A percentile compares a stretch with the other conserved stretches of the same genome.
Evolutionary conservation across 2,888 invertebrate species (phyloP).

Genomic region (Dolomedes plantarius): DNA sequence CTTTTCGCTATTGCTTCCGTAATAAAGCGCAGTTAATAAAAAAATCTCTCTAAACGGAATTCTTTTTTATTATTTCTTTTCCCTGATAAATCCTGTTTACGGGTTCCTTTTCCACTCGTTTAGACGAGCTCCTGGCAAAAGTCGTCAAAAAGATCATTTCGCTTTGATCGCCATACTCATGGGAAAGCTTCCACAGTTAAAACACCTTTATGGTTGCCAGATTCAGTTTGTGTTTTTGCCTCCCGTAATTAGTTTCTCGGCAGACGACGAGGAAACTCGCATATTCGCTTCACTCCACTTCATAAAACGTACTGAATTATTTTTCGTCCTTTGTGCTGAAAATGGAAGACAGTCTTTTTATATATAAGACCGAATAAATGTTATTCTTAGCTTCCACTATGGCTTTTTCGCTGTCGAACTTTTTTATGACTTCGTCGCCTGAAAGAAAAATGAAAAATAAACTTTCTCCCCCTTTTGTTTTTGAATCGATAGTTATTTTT

Average conservation of each 20-base stretch:
- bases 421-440: constrained; percentile 50
- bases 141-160: constrained; percentile 67
- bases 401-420: constrained; percentile 33
- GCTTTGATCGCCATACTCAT: constrained; percentile 59
- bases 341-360: constrained; percentile 36
- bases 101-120: constrained; percentile 36
- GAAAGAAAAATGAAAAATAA: constrained; percentile 44
- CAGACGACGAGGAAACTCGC: constrained; percentile 26
- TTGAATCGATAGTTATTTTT: constrained; percentile 30
- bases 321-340: constrained; percentile 50
- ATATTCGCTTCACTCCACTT: constrained; percentile 63
- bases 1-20: constrained; percentile 24
- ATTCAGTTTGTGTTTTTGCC: constrained; percentile 69
- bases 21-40: constrained; percentile 35
- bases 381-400: constrained; percentile 38
- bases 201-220: constrained; percentile 70
- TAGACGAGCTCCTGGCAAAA: constrained; percentile 49
- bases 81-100: constrained; percentile 28
- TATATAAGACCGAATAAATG: constrained; percentile 45
- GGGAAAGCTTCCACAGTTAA: constrained; percentile 58
- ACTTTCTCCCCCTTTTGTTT: constrained; percentile 32
- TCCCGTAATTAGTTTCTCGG: constrained; percentile 61
- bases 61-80: constrained; percentile 11
- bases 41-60: constrained; percentile 13
- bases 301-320: constrained; percentile 55